These are phyloP conservation scores for Gisinianus flammeolus DNA, from an alignment of 2,888 invertebrate species.

Conservation along the genomic window DNA sequence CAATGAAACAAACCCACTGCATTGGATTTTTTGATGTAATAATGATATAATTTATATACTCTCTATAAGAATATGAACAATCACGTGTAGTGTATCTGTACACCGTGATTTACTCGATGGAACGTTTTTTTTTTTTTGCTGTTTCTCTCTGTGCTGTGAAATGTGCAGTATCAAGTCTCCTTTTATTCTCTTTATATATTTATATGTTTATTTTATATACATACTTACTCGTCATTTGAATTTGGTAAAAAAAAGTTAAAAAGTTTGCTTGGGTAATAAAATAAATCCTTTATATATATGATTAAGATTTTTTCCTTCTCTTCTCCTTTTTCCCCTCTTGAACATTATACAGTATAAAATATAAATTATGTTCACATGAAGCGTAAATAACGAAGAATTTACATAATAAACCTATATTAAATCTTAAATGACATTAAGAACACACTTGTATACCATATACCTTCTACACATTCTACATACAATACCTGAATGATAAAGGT, in stretches of 20 bases:
- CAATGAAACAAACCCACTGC: not conserved
- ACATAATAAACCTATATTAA: constrained; percentile 23
- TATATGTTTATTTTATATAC: too few species aligned
- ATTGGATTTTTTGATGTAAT: not conserved
- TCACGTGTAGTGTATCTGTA: too few species aligned
- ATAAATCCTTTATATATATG: constrained; percentile 8
- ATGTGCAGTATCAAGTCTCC: not conserved
- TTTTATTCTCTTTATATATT: not conserved
- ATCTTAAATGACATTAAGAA: constrained; percentile 16
- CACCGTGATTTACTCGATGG: not conserved
- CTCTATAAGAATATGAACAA: too few species aligned
- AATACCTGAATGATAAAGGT: too few species aligned
- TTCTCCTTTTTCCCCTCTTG: not conserved
- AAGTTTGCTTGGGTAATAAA: constrained; percentile 7
- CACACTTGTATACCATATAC: too few species aligned
- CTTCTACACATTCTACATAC: too few species aligned
- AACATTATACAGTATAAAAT: not conserved
- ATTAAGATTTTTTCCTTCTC: not conserved
- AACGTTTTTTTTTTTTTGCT: not conserved
- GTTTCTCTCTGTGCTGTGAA: not conserved
- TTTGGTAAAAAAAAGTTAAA: not conserved
- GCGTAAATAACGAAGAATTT: not conserved
- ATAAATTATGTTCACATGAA: constrained; percentile 17
- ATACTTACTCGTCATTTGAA: not conserved
- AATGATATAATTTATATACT: not conserved